These are phyloP conservation scores for Odontothrips loti DNA, from an alignment of 2,888 invertebrate species.

Conservation along the genomic window DNA sequence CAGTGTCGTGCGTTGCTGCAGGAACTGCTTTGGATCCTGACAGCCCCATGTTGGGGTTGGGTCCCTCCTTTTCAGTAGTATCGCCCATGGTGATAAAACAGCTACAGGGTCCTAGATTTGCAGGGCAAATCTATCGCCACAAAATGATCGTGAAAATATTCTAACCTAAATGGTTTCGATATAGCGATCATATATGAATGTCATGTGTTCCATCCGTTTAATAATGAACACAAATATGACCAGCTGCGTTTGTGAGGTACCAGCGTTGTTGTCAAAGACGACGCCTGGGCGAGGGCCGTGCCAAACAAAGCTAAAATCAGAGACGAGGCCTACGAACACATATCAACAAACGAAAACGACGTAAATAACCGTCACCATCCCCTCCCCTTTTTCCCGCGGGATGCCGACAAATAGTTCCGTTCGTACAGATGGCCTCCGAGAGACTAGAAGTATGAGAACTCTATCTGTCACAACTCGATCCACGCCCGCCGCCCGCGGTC, in stretches of 20 bases:
- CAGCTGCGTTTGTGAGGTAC: slow-evolving; percentile 5
- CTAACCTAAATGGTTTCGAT: neutral
- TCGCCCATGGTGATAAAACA: neutral
- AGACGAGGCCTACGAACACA: neutral
- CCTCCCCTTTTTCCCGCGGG: neutral
- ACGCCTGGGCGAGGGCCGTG: neutral
- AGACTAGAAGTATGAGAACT: too few relatives aligned
- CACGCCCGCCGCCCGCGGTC: too few relatives aligned
- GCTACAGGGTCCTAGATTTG: neutral
- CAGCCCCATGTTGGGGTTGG: neutral
- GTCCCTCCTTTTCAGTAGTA: neutral
- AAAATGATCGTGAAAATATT: neutral
- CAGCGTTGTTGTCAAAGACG: neutral
- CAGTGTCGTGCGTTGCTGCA: neutral
- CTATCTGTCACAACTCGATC: too few relatives aligned
- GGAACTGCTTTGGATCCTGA: neutral
- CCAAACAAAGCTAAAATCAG: slow-evolving; percentile 12
- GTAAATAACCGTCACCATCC: slow-evolving; percentile 5
- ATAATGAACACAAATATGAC: neutral
- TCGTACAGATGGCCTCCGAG: too few relatives aligned
- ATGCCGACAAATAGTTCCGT: too few relatives aligned
- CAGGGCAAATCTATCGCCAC: neutral
- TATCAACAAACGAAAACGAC: slow-evolving; percentile 13
- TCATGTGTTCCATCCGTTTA: neutral
- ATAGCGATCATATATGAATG: neutral